Percentiles rank a stretch among this genome's conserved stretches.
These are phyloP conservation scores for Synergus umbraculus DNA, from an alignment of 2,888 invertebrate species.

Conservation along the genomic window DNA sequence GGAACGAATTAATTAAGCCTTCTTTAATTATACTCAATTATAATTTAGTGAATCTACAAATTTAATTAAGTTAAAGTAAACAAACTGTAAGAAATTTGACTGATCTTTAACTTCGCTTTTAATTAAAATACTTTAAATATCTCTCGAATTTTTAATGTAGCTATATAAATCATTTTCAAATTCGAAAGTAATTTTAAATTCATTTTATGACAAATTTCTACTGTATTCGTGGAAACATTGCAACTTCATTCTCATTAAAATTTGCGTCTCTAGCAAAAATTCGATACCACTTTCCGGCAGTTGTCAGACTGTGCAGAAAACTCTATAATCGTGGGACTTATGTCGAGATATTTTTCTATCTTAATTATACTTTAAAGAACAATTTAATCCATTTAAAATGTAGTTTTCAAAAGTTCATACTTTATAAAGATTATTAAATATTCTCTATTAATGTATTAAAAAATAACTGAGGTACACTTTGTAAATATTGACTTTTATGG, in stretches of 20 bases:
- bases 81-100: neutral
- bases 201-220: neutral
- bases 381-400: neutral
- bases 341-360: neutral
- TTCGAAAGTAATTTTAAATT: neutral
- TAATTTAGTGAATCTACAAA: neutral
- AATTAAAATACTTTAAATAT: too few species aligned
- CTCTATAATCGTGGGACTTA: neutral
- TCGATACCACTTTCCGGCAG: neutral
- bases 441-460: too few species aligned
- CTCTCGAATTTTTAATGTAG: too few species aligned
- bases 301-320: neutral
- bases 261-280: slow-evolving; percentile 2
- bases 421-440: neutral
- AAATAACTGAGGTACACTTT: neutral
- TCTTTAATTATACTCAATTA: neutral
- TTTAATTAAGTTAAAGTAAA: neutral
- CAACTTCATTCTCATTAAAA: neutral
- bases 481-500: neutral
- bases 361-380: neutral
- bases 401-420: neutral
- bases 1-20: neutral
- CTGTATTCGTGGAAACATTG: neutral
- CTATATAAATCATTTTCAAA: too few species aligned
- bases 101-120: too few species aligned